Percentiles rank a stretch among this genome's conserved stretches.
phyloP scores from a whole-genome alignment of 30 jellyfish, hydroid and myxozoan genomes.

The Sanderia malayensis region DNA sequence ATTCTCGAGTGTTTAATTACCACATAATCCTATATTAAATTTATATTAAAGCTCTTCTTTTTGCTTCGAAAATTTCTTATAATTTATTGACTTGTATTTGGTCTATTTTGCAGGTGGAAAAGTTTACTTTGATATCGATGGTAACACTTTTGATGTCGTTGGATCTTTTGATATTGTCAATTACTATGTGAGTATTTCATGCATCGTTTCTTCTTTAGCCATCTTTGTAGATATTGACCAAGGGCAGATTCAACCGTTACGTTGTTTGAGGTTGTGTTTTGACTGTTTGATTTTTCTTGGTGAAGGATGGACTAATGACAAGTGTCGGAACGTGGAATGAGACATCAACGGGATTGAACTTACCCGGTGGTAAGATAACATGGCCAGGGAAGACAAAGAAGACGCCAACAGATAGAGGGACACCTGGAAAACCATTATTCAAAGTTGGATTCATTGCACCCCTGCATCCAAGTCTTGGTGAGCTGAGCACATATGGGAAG shows the following conservation, averaged over 20 bases:
- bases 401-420: slow-evolving; percentile 93
- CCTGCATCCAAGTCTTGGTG: slow-evolving; percentile 78
- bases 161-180: slow-evolving; percentile 71
- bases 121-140: slow-evolving; percentile 68
- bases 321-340: slow-evolving; percentile 91
- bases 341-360: slow-evolving; percentile 48
- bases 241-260: too few relatives aligned
- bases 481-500: slow-evolving; percentile 66
- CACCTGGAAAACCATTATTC: slow-evolving; percentile 95
- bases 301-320: neutral
- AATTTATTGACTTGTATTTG: neutral
- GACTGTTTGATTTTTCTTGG: neutral
- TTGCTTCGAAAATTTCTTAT: neutral
- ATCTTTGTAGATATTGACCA: too few relatives aligned
- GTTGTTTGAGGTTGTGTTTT: neutral
- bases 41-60: too few relatives aligned
- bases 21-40: too few relatives aligned
- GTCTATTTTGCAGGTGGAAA: slow-evolving; percentile 55
- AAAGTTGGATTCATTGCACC: slow-evolving; percentile 94
- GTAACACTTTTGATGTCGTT: slow-evolving; percentile 62
- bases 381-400: slow-evolving; percentile 98
- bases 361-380: slow-evolving; percentile 65
- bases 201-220: too few relatives aligned
- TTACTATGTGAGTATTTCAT: slow-evolving; percentile 70
- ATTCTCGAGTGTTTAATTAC: too few relatives aligned